phyloP scores from a whole-genome alignment of 2,797 vertebrate genomes.

The Australoheros facetus region DNA sequence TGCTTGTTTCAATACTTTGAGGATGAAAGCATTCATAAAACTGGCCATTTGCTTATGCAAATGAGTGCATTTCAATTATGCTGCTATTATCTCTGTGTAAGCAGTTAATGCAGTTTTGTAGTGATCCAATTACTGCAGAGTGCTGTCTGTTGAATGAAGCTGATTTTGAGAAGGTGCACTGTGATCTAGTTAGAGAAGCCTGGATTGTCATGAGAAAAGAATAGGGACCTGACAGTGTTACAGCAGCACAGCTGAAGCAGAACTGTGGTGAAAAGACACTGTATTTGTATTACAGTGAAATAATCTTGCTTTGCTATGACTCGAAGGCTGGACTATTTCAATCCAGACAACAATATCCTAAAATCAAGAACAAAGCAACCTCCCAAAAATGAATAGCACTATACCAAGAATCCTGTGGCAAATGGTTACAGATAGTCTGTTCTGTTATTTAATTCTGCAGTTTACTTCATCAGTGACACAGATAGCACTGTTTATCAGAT shows the following conservation, averaged over 20 bases:
- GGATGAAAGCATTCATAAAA: slow-evolving; percentile 53
- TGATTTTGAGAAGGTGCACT: slow-evolving; percentile 43
- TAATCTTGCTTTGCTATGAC: background rate
- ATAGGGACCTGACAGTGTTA: background rate
- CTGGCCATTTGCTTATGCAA: slow-evolving; percentile 52
- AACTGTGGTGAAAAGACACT: background rate
- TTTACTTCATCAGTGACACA: background rate
- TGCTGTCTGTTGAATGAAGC: slow-evolving; percentile 45
- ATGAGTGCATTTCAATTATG: slow-evolving; percentile 58
- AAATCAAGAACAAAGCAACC: background rate
- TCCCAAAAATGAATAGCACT: background rate
- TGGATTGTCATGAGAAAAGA: background rate
- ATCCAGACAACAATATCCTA: background rate
- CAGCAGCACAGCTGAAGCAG: background rate
- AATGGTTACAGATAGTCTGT: background rate
- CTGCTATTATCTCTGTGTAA: slow-evolving; percentile 50
- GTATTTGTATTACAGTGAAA: background rate
- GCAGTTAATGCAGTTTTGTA: slow-evolving; percentile 54
- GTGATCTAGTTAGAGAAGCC: slow-evolving; percentile 11
- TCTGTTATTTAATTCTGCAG: background rate
- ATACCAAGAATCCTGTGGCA: background rate
- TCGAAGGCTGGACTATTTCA: background rate
- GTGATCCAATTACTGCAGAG: slow-evolving; percentile 61
- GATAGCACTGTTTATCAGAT: background rate
- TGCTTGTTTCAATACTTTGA: slow-evolving; percentile 41